Conservation (phyloP, 2,888 invertebrate species). For the Cryptophagus acutangulus region DNA sequence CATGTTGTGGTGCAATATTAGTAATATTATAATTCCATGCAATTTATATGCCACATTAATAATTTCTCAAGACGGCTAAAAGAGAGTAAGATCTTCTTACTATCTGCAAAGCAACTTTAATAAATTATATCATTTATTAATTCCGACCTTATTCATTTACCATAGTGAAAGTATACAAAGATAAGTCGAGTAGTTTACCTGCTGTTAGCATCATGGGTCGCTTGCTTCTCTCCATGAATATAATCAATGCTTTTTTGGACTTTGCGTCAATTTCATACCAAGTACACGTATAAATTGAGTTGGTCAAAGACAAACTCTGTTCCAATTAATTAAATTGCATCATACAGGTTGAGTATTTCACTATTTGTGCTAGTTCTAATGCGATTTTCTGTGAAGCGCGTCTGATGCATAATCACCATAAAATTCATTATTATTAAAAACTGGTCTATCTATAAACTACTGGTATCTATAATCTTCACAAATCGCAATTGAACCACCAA, state of each 20-base stretch:
- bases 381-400: no score
- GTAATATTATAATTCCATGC: no score
- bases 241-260: conserved; percentile 45
- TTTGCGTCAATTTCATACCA: conserved; percentile 40
- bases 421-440: no score
- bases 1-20: no score
- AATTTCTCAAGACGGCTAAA: conserved; percentile 25
- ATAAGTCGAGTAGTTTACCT: conserved; percentile 49
- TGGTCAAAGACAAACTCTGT: conserved; percentile 48
- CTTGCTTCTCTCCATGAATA: conserved; percentile 49
- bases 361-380: no score
- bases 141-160: conserved; percentile 37
- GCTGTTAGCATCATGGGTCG: conserved; percentile 51
- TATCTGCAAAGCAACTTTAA: conserved; percentile 23
- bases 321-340: no score
- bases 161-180: conserved; percentile 50
- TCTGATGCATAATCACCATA: no score
- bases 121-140: conserved; percentile 1
- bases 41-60: conserved; percentile 7
- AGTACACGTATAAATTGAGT: conserved; percentile 47
- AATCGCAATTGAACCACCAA: no score
- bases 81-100: conserved; percentile 28
- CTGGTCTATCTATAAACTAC: no score
- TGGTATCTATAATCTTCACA: no score
- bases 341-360: no score